Conservation (phyloP, 2,113 vertebrate genomes). For the Glaucidium brasilianum region DNA sequence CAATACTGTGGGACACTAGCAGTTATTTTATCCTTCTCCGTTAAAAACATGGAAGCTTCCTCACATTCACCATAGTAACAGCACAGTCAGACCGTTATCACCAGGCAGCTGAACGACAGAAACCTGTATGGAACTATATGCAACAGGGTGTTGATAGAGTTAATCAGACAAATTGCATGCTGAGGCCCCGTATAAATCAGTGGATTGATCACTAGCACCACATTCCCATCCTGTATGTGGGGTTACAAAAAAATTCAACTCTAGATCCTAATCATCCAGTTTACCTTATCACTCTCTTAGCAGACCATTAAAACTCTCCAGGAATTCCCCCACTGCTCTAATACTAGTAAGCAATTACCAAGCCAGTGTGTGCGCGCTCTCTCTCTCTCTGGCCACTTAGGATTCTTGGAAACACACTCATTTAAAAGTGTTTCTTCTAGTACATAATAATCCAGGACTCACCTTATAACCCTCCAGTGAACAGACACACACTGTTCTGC, state of each 20-base stretch:
- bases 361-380: background rate
- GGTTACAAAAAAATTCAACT: background rate
- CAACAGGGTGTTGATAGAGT: background rate
- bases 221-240: background rate
- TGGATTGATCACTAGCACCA: accelerated
- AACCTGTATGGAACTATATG: background rate
- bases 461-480: background rate
- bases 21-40: background rate
- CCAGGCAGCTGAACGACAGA: background rate
- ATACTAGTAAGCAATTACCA: background rate
- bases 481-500: background rate
- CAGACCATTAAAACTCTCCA: background rate
- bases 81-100: background rate
- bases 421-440: background rate
- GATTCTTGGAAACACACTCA: background rate
- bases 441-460: background rate
- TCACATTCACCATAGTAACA: background rate
- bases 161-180: too few species aligned
- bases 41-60: background rate
- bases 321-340: background rate
- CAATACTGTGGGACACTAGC: background rate
- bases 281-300: background rate
- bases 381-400: background rate
- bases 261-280: background rate
- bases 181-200: background rate